A percentile compares a stretch with the other conserved stretches of the same genome.
These are phyloP conservation scores for Drosophila histrio DNA, from an alignment of 2,888 invertebrate genomes.

Conservation along the genomic window DNA sequence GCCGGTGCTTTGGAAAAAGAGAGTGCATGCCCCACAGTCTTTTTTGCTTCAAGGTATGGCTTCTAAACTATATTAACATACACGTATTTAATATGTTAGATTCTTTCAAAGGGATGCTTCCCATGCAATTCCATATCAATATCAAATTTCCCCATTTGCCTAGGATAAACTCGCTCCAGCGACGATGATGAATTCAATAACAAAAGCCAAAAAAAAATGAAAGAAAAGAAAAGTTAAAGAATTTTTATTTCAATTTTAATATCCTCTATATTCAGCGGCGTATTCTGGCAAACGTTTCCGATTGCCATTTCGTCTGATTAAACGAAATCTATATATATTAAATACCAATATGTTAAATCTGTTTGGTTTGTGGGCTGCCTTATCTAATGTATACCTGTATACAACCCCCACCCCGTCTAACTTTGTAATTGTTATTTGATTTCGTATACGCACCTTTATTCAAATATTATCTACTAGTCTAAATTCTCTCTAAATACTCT, in stretches of 20 bases:
- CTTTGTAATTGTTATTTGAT: conserved; percentile 55
- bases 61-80: conserved; percentile 83
- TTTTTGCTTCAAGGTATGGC: conserved; percentile 93
- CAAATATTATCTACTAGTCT: conserved; percentile 18
- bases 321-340: conserved; percentile 78
- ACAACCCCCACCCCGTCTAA: conserved; percentile 37
- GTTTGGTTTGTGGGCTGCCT: conserved; percentile 69
- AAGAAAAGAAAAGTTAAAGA: too few species aligned
- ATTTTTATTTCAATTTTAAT: not conserved
- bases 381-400: conserved; percentile 19
- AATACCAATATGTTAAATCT: conserved; percentile 81
- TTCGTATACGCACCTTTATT: conserved; percentile 52
- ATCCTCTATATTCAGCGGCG: conserved; percentile 17
- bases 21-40: conserved; percentile 93
- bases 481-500: conserved; percentile 21
- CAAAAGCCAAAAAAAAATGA: conserved; percentile 1
- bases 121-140: conserved; percentile 11
- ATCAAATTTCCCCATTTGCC: conserved; percentile 37
- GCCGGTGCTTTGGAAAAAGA: conserved; percentile 88
- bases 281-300: conserved; percentile 24
- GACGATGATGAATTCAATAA: conserved; percentile 30
- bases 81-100: conserved; percentile 84
- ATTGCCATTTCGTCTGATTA: conserved; percentile 21
- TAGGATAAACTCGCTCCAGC: conserved; percentile 62
- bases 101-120: conserved; percentile 26